Evolutionary conservation across 2,113 vertebrate species (phyloP).

Genomic region (Hyla sarda): DNA sequence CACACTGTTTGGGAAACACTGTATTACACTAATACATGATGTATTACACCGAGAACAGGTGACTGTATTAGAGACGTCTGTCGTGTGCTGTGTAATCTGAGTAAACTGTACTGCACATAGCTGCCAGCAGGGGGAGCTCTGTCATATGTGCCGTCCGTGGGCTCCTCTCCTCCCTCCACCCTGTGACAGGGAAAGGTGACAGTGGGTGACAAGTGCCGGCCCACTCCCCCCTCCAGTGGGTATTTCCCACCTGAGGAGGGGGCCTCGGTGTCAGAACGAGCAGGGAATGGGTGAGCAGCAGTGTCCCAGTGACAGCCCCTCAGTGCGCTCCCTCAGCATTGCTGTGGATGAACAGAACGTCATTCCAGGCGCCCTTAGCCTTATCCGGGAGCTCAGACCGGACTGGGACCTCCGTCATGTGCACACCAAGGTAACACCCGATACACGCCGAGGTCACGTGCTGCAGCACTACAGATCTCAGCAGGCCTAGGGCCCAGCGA

Average conservation of each 20-base stretch:
- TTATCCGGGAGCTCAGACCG: slow-evolving; percentile 88
- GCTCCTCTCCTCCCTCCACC: neutral
- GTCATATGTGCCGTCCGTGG: neutral
- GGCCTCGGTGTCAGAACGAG: slow-evolving; percentile 7
- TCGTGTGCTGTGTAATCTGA: neutral
- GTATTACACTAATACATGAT: too few relatives aligned
- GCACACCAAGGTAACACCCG: slow-evolving; percentile 89
- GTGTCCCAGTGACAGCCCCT: slow-evolving; percentile 14
- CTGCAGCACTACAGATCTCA: neutral
- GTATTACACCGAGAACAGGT: too few relatives aligned
- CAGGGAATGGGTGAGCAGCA: slow-evolving; percentile 43
- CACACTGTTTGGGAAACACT: too few relatives aligned
- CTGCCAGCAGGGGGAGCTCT: neutral
- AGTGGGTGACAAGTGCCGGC: slow-evolving; percentile 14
- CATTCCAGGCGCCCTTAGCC: slow-evolving; percentile 83
- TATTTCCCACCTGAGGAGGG: slow-evolving; percentile 50
- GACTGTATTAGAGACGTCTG: neutral
- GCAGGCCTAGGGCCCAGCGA: neutral
- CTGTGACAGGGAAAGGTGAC: neutral
- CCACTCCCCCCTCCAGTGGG: slow-evolving; percentile 21
- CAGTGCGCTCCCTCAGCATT: slow-evolving; percentile 75
- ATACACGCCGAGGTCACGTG: neutral
- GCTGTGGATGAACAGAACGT: slow-evolving; percentile 88
- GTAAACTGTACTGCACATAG: neutral
- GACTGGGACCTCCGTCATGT: slow-evolving; percentile 80